Conservation (phyloP, 2,888 invertebrate genomes). For the Euclidia mi region DNA sequence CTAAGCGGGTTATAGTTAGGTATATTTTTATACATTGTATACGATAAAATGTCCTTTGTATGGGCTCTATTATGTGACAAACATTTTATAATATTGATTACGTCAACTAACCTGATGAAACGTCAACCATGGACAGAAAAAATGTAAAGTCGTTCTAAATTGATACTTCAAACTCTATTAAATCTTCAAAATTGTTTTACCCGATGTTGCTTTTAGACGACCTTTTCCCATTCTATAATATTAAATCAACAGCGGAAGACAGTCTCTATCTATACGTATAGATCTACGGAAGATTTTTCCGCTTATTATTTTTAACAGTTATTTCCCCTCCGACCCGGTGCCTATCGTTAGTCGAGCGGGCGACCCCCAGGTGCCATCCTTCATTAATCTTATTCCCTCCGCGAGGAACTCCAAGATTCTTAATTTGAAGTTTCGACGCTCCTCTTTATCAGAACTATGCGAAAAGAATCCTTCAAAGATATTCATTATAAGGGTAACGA, state of each 20-base stretch:
- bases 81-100: too few relatives aligned
- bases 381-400: conserved; percentile 88
- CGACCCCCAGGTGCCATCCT: conserved; percentile 84
- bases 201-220: conserved; percentile 6
- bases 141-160: not conserved
- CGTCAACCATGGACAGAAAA: too few relatives aligned
- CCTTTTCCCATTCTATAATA: conserved; percentile 15
- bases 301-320: conserved; percentile 80
- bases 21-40: too few relatives aligned
- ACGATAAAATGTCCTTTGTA: too few relatives aligned
- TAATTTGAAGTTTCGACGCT: conserved; percentile 89
- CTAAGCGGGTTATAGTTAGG: too few relatives aligned
- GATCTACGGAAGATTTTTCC: conserved; percentile 58
- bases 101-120: too few relatives aligned
- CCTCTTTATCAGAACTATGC: conserved; percentile 88
- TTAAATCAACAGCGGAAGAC: conserved; percentile 12
- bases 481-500: conserved; percentile 80
- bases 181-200: not conserved
- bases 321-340: conserved; percentile 71
- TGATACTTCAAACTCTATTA: conserved; percentile 2
- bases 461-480: conserved; percentile 84
- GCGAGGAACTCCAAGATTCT: conserved; percentile 87
- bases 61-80: too few relatives aligned
- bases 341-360: conserved; percentile 75
- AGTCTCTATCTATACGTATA: conserved; percentile 13